Evolutionary conservation across 2,888 invertebrate genomes (phyloP).

Genomic region (Xanthia togata): DNA sequence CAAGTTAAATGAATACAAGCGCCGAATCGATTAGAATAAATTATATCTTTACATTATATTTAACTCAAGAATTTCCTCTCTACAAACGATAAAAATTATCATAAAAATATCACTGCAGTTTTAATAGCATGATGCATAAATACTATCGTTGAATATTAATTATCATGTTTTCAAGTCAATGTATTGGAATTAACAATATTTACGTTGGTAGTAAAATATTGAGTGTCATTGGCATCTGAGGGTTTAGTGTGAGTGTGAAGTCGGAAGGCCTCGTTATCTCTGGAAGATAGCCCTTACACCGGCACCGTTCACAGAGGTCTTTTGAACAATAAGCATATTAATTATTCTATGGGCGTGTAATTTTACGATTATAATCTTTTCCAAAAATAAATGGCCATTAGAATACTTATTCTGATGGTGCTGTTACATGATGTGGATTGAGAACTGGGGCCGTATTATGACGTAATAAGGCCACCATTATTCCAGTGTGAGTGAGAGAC

Average conservation of each 20-base stretch:
- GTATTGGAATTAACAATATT: conserved; percentile 34
- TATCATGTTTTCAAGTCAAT: conserved; percentile 37
- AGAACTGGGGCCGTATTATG: too few relatives aligned
- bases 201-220: conserved; percentile 42
- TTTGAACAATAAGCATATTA: conserved; percentile 33
- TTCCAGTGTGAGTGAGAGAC: too few relatives aligned
- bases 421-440: too few relatives aligned
- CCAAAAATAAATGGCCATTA: too few relatives aligned
- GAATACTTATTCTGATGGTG: too few relatives aligned
- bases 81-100: conserved; percentile 13
- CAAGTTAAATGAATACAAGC: conserved; percentile 1
- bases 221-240: conserved; percentile 32
- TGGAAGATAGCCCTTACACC: conserved; percentile 49
- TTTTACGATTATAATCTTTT: background rate
- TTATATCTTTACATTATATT: conserved; percentile 4
- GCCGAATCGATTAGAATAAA: conserved; percentile 29
- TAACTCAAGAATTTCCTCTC: conserved; percentile 23
- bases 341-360: conserved; percentile 13
- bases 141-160: too few relatives aligned
- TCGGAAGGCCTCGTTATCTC: conserved; percentile 48
- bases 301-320: conserved; percentile 30
- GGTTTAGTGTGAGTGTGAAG: conserved; percentile 46
- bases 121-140: conserved; percentile 17
- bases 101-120: conserved; percentile 25
- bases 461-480: too few relatives aligned